phyloP scores from a whole-genome alignment of 2,113 vertebrate genomes.

The Muntiacus reevesi region DNA sequence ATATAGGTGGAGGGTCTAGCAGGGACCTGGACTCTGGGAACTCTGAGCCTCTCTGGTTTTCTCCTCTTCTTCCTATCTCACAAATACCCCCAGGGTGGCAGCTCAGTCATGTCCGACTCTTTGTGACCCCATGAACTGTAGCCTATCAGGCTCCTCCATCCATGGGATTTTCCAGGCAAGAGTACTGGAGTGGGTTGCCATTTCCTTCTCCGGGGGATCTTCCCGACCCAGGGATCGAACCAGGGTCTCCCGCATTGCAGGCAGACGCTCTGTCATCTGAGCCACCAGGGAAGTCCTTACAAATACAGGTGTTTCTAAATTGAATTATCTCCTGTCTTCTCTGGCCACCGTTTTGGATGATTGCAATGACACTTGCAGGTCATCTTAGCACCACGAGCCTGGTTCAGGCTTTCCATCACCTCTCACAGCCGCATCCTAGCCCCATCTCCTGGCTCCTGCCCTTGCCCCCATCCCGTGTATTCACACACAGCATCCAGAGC shows the following conservation, averaged over 20 bases:
- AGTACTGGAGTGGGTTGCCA: not conserved
- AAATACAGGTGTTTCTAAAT: not conserved
- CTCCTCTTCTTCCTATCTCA: not conserved
- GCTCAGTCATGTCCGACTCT: not conserved
- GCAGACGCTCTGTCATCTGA: fast-evolving
- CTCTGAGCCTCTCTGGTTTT: not conserved
- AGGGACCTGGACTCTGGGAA: not conserved
- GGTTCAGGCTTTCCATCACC: not conserved
- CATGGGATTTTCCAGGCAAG: not conserved
- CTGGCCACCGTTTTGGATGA: not conserved
- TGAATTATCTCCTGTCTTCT: no score
- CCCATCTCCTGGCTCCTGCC: not conserved
- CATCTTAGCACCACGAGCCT: not conserved
- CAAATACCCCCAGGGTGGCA: not conserved
- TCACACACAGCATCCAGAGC: fast-evolving
- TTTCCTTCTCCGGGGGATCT: not conserved
- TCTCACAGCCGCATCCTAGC: not conserved
- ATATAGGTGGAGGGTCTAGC: no score
- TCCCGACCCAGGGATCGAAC: not conserved
- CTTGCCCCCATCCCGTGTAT: not conserved
- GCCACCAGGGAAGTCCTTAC: not conserved
- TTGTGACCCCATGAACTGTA: not conserved
- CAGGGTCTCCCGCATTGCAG: fast-evolving
- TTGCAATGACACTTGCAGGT: not conserved
- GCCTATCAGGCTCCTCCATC: not conserved